Base-by-base conservation (phyloP, 2,888 invertebrate species). In the Monochamus alternatus region DNA sequence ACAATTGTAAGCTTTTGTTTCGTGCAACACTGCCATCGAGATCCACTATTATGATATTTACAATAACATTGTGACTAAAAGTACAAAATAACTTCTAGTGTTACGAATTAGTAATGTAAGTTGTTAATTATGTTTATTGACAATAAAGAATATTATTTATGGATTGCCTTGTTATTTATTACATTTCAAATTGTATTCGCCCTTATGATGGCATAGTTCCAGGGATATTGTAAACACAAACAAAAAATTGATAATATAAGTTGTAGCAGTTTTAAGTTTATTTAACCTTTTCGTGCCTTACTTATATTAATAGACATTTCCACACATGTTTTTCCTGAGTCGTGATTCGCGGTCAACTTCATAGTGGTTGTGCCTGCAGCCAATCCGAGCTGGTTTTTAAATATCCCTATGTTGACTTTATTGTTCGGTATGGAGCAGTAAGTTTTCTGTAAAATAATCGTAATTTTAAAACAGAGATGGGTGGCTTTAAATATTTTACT, bases 321-420 rank as follows among this genome's bases (percentile, higher is more conserved):
- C 10, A 43, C 62, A 64, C 83, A 81, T 43, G 80, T 74, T 84
- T 87, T 87, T 76, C 90, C 90, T 70, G 87, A 88, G 75, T 90
- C 90, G 74, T 90, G 90, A 14, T 84, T 84, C 44, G 89, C 84
- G 68, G 88, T 87, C 1, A 87, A 76, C 74, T 88, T 87, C 2
- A 89, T 75, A 7, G 87, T 85, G 12, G 89, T 82, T 64, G 85
- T 87, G 44, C 90, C 90, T 14, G 87, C 87, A 0, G 87, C 89
- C 86, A 90, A 85, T 67, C 88, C 85, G 66, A 90, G 75, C 82
- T 90, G 86, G 38, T 88, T 84, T 78, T 90, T 90, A 78, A 87
- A 90, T 77, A 89, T 89, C n/a, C 86, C 85, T 9, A 90, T 59
- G 73, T 87, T 89, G 2, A 89, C 84, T 43, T 82, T 86, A 43